Evolutionary conservation across 2,888 invertebrate genomes (phyloP), one percentile per base, ranked within the genome.

Genomic region (Pegoplata infirma): DNA sequence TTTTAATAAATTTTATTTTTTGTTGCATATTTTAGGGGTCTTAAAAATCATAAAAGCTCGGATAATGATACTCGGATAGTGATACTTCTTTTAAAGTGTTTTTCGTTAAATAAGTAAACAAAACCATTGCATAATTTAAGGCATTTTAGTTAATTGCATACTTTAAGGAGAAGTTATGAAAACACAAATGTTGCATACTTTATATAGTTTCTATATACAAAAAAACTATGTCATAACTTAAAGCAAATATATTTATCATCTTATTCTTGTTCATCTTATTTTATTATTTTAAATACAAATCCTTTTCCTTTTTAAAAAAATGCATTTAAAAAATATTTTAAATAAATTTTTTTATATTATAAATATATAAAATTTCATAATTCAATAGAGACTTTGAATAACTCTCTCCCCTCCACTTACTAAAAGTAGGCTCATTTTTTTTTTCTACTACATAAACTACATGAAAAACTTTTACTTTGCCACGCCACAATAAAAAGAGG

Each of bases 361-460:
- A 25, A 23, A 23, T 56, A 47, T 17, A 25, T 14, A 23, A 46
- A 16, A 17, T 17, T 66, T 47, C 63, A 72, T 77, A 77, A 77
- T 49, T 72, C 72, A 72, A 72, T 72, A 56, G 72, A 67, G 72
- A 67, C 49, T 61, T 49, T 44, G 23, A 56, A n/a, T n/a, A n/a
- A 44, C 40, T 23, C 14, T 21, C 21, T 21, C 49, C 12, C 21
- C 21, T 49, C 47, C 25, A 21, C 74, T n/a, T n/a, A n/a, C 69
- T 61, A 44, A 68, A 72, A 56, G 47, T 77, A 72, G 77, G 72
- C 77, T 64, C 58, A 58, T 28, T 5, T 51, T 28, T 58, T 23
- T 25, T 44, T 47, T 3, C 3, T 12, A 5, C 6, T 44, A 28
- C 51, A 58, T 59, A 67, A 17, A 28, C 21, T 59, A n/a, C 0